Evolutionary conservation across 2,888 invertebrate species (phyloP), one percentile per base, ranked within the genome.

Genomic region (Dryobota labecula): DNA sequence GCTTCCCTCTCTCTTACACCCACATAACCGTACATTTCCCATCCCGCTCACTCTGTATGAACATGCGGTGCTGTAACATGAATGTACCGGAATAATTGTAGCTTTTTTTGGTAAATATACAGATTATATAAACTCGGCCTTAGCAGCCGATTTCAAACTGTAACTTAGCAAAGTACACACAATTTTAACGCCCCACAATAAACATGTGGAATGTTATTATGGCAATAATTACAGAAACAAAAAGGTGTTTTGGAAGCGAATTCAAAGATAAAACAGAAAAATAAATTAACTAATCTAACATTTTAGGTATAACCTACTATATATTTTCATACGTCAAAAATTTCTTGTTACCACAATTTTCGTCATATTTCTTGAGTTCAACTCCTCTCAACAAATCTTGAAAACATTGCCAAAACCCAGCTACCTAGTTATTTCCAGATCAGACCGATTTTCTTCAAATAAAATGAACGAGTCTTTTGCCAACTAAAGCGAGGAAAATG

Each of bases 1-100:
- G 84, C 84, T 84, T 77, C 75, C 77, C 71, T 88, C 91, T 86
- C 88, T 56, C 84, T 94, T 89, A 87, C 86, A 83, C 91, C 78
- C 78, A 86, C 84, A 76, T 73, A 71, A 74, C 63, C 76, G 73
- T 80, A 83, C 84, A 91, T 92, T 76, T 84, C 88, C 80, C 85
- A 84, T 91, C 86, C 82, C 85, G 66, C 58, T 89, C 84, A 62
- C 73, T 76, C 68, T 64, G 63, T 83, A 84, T 85, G 86, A 89
- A 84, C 87, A 91, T 87, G 87, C 87, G 87, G 84, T 84, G 82
- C 82, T 85, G 83, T 86, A 85, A 88, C 87, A 88, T 86, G 88
- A 88, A 89, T 89, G 87, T 90, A 89, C 88, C 87, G 86, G 86
- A 89, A 92, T 91, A 91, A 91, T 91, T 92, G 90, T 89, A 83